Evolutionary conservation across 2,113 vertebrate genomes (phyloP), one percentile per base, ranked within the genome.

Genomic region (Thunnus thynnus): DNA sequence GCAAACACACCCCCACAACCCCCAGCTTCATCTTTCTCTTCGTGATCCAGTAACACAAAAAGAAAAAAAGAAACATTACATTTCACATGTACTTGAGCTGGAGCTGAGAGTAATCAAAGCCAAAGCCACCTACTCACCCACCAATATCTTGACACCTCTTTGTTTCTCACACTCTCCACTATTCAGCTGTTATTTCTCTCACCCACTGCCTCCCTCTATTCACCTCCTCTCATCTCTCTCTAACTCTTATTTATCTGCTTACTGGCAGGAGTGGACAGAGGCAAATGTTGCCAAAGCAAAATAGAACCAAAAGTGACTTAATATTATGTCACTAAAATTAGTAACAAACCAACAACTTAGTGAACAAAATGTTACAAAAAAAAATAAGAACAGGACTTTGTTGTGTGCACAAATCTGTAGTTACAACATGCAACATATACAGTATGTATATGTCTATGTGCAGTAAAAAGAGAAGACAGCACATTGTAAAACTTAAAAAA

Each of bases 131-230:
- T 73, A 88, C 84, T 83, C 88, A 54, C 52, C 56, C 80, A 68
- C 76, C 84, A 41, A 44, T 61, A 78, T 88, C 86, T 85, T 70
- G 18, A 86, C 91, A 80, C 89, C 79, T 92, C 88, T 85, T 84
- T 91, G 84, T 89, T 89, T 92, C 78, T 92, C 85, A 80, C 85
- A 52, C 82, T 84, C 78, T 83, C 81, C 62, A 63, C 64, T 69
- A 44, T 80, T 86, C 83, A 68, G 78, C 82, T 85, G 76, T 69
- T 88, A 75, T 86, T 82, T 88, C 76, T 69, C 71, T 72, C 80
- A 77, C 67, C 82, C 44, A 18, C 73, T 62, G 20, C 74, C 85
- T 84, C 76, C 70, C 17, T 20, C 50, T 17, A 3, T 11, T 64
- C 75, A 56, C 86, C 79, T 72, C 71, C 78, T 68, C 56, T 69